Evolutionary conservation across 2,888 invertebrate genomes (phyloP).

Genomic region (Luffia ferchaultella): DNA sequence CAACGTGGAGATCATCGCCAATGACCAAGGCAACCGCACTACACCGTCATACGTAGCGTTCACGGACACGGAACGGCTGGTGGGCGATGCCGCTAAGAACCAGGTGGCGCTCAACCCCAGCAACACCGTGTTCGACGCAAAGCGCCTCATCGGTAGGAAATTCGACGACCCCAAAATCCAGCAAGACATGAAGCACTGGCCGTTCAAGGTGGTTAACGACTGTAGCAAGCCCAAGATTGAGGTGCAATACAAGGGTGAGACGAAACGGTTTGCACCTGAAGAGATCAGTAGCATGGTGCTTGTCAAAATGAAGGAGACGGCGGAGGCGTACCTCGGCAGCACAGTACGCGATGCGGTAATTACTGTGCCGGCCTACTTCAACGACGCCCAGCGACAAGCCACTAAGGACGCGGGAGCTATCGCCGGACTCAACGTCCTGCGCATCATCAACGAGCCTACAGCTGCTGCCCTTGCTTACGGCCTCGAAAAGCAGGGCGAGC

Average conservation of each 20-base stretch:
- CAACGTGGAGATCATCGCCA: constrained; percentile 76
- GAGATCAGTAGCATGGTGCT: constrained; percentile 75
- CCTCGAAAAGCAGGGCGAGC: constrained; percentile 70
- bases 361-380: constrained; percentile 78
- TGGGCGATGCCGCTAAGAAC: constrained; percentile 67
- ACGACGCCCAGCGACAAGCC: constrained; percentile 71
- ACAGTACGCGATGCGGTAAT: constrained; percentile 71
- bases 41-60: constrained; percentile 72
- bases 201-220: constrained; percentile 75
- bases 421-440: constrained; percentile 74
- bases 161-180: constrained; percentile 79
- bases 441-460: constrained; percentile 84
- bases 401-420: constrained; percentile 78
- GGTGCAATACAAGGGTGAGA: constrained; percentile 70
- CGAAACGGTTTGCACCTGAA: constrained; percentile 71
- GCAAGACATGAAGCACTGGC: constrained; percentile 83
- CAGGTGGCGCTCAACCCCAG: constrained; percentile 73
- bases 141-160: constrained; percentile 81
- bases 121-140: constrained; percentile 83
- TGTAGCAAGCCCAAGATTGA: constrained; percentile 72
- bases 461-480: constrained; percentile 81
- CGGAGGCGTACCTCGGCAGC: constrained; percentile 64
- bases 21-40: constrained; percentile 64
- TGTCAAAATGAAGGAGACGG: constrained; percentile 66
- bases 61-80: constrained; percentile 60